phyloP scores from a whole-genome alignment of 2,888 invertebrate genomes.

The Mythimna impura region DNA sequence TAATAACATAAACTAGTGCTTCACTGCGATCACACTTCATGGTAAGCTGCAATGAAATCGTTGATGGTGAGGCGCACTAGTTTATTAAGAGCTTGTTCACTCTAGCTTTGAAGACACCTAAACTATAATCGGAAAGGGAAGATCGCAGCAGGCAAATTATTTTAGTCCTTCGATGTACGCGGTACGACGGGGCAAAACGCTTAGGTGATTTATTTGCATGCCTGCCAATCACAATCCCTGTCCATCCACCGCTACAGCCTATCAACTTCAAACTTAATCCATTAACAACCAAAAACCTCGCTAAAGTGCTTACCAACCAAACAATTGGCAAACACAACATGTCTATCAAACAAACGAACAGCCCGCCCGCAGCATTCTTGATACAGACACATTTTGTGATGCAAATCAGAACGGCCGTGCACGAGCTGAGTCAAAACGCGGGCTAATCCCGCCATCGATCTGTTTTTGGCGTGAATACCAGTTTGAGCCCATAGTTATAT shows the following conservation, averaged over 20 bases:
- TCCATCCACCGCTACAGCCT: too few relatives aligned
- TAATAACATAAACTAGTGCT: too few relatives aligned
- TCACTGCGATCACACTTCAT: too few relatives aligned
- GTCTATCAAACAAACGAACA: slow-evolving; percentile 22
- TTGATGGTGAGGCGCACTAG: too few relatives aligned
- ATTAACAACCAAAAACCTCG: not conserved
- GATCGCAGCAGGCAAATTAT: too few relatives aligned
- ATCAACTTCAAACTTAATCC: not conserved
- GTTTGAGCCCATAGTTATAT: not conserved
- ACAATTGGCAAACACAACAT: slow-evolving; percentile 23
- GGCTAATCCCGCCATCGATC: slow-evolving; percentile 53
- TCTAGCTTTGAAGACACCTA: too few relatives aligned
- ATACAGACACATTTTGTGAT: slow-evolving; percentile 56
- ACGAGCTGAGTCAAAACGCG: slow-evolving; percentile 46
- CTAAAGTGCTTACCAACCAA: not conserved
- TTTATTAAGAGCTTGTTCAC: too few relatives aligned
- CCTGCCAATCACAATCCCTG: not conserved
- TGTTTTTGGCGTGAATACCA: slow-evolving; percentile 26
- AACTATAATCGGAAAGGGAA: too few relatives aligned
- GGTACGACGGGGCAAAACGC: too few relatives aligned
- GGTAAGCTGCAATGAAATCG: too few relatives aligned
- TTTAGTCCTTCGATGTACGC: too few relatives aligned
- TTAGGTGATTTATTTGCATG: not conserved
- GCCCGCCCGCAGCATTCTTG: slow-evolving; percentile 9
- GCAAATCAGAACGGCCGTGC: slow-evolving; percentile 58